Evolutionary conservation across 2,888 invertebrate species (phyloP), one percentile per base, ranked within the genome.

Genomic region (Ditylenchus weischeri): DNA sequence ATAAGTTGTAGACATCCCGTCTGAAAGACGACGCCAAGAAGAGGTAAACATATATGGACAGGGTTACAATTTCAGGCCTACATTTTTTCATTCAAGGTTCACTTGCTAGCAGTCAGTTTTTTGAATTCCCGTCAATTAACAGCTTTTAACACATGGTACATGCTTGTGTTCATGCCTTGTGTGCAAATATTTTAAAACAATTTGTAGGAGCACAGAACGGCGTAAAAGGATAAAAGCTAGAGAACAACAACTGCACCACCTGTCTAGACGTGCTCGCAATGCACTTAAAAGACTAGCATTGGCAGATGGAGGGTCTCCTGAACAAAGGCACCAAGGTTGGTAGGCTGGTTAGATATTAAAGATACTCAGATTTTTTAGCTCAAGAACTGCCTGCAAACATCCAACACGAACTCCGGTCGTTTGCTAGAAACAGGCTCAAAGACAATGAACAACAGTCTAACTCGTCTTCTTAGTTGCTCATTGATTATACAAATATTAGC

Each of bases 101-200:
- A 81, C 69, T 71, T 76, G 13, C 70, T 81, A 10, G 81, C 81
- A 0, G 80, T 81, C 10, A 80, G 80, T n/a, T 66, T 79, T 23
- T 68, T 81, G 23, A 76, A 70, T 18, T 65, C 69, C 0, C 69
- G 73, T 23, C 81, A 81, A 61, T 63, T 81, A 23, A 62, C 69
- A 0, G 72, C 70, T 23, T 81, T 78, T 67, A 81, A 79, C 65
- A 67, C 72, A 0, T 81, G 81, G 81, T 78, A 79, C 0, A 76
- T 78, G 10, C 75, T 73, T 61, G 49, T 76, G 35, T 62, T 76
- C 29, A 69, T 69, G 70, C 54, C 6, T 19, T 18, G 19, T 58
- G 10, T 23, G 38, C 47, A 10, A 21, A 50, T 5, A 21, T 50
- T 21, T 4, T 50, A 5, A 43, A 43, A 10, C 38, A 15, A 15